A percentile compares a stretch with the other conserved stretches of the same genome.
Evolutionary conservation across 2,888 invertebrate genomes (phyloP).

Genomic region (Danaus chrysippus): DNA sequence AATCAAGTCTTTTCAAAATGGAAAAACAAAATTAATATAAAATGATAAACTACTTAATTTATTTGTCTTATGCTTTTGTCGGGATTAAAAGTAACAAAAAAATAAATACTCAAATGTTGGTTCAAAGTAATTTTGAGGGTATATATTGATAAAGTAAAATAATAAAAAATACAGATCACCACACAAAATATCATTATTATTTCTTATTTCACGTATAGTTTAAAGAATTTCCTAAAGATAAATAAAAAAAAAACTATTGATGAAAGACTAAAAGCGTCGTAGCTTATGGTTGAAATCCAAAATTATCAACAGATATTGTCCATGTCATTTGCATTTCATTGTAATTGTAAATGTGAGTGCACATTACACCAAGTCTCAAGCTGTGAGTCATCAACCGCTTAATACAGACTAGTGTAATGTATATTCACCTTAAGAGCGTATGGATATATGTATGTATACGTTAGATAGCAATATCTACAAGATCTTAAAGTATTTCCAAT

Average conservation of each 20-base stretch:
- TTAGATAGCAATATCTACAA: conserved; percentile 65
- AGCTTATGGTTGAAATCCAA: conserved; percentile 26
- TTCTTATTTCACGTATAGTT: conserved; percentile 16
- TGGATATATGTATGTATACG: conserved; percentile 57
- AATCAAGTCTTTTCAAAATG: background rate
- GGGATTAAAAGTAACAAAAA: too few species aligned
- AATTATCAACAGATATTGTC: conserved; percentile 59
- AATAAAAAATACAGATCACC: conserved; percentile 2
- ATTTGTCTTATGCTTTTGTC: too few species aligned
- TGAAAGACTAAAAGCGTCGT: conserved; percentile 25
- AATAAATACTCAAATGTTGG: too few species aligned
- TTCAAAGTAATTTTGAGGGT: too few species aligned
- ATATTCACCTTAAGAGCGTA: background rate
- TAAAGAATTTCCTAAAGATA: conserved; percentile 17
- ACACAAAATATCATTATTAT: conserved; percentile 2
- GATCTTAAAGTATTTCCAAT: conserved; percentile 8
- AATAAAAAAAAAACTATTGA: conserved; percentile 19
- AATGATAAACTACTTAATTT: too few species aligned
- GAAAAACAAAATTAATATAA: too few species aligned
- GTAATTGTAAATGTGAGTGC: conserved; percentile 49
- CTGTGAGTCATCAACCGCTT: background rate
- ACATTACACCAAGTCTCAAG: conserved; percentile 35
- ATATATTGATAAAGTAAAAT: background rate
- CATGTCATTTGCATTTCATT: conserved; percentile 67
- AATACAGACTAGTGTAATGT: background rate